Evolutionary conservation across 2,797 vertebrate species (phyloP).

Genomic region (Forpus xanthops): DNA sequence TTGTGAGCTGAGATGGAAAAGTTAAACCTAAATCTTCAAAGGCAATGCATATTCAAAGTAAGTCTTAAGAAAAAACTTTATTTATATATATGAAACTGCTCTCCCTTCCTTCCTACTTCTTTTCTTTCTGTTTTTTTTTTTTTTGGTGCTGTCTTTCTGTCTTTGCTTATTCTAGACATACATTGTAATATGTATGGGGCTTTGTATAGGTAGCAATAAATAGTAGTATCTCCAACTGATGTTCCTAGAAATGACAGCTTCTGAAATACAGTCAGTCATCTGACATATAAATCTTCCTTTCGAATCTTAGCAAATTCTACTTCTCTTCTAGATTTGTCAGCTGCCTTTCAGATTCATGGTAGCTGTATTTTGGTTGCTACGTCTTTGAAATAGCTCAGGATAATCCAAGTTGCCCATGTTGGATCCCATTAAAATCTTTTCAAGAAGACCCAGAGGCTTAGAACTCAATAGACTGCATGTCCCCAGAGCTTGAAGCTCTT

Average conservation of each 20-base stretch:
- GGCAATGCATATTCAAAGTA: neutral
- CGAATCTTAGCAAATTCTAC: neutral
- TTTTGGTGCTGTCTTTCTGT: neutral
- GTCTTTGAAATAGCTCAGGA: neutral
- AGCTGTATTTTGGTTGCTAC: neutral
- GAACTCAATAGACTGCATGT: neutral
- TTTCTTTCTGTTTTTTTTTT: neutral
- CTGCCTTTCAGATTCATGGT: conserved; percentile 14
- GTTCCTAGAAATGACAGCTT: conserved; percentile 16
- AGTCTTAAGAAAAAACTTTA: neutral
- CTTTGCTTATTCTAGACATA: neutral
- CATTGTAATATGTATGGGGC: neutral
- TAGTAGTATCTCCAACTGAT: neutral
- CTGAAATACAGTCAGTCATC: conserved; percentile 14
- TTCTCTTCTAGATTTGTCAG: conserved; percentile 27
- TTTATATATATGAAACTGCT: neutral
- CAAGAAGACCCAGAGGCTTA: neutral
- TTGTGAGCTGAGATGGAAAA: neutral
- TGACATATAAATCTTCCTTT: conserved; percentile 30
- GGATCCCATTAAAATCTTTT: neutral
- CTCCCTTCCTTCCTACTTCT: neutral
- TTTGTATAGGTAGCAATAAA: neutral
- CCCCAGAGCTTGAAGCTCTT: neutral
- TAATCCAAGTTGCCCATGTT: neutral
- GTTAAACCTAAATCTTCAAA: neutral